Conservation (phyloP, 2,888 invertebrate genomes). For the Platypus cylindrus region DNA sequence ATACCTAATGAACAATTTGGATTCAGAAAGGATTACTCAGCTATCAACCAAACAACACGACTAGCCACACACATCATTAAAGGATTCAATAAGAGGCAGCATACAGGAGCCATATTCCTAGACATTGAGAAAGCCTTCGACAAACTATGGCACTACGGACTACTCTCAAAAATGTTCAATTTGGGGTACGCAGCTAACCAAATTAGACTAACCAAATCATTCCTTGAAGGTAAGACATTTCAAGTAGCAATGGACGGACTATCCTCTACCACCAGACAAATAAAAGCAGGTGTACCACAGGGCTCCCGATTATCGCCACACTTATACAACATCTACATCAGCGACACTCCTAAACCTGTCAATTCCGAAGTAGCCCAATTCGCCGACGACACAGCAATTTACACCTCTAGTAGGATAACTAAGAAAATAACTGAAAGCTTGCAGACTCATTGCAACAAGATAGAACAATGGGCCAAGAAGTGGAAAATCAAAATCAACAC, state of each 20-base stretch:
- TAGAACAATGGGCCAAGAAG: neutral
- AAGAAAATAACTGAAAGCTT: too few relatives aligned
- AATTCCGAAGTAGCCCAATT: neutral
- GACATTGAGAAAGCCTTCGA: too few relatives aligned
- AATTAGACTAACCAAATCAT: neutral
- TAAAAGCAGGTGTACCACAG: too few relatives aligned
- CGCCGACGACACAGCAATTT: neutral
- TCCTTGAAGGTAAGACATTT: neutral
- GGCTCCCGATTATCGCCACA: neutral
- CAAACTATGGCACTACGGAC: constrained; percentile 26
- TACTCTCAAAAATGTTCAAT: constrained; percentile 20
- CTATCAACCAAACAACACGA: constrained; percentile 21
- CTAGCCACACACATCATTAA: constrained; percentile 18
- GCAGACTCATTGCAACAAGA: neutral
- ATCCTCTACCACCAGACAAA: too few relatives aligned
- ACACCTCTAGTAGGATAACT: too few relatives aligned
- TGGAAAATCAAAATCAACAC: constrained; percentile 1
- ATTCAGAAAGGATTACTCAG: constrained; percentile 22
- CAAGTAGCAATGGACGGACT: neutral
- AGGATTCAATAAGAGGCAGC: constrained; percentile 19
- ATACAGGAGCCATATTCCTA: constrained; percentile 21
- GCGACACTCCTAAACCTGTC: neutral
- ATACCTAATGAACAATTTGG: constrained; percentile 24
- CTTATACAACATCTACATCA: neutral
- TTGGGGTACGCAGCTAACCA: neutral